Evolutionary conservation across 2,113 vertebrate genomes (phyloP), one percentile per base, ranked within the genome.

Genomic region (Tragelaphus imberbis): DNA sequence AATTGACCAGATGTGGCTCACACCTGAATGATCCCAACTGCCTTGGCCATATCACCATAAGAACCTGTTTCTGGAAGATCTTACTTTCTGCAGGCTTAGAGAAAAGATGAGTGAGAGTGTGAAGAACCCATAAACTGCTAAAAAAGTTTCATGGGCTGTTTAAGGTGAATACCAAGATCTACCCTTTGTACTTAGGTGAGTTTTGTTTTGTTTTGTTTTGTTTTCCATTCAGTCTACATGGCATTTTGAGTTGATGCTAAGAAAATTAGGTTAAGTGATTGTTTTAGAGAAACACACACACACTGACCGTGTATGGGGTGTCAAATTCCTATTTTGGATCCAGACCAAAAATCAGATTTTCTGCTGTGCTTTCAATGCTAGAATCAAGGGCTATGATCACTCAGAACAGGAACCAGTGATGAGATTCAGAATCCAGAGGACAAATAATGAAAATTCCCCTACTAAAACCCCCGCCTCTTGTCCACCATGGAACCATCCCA

Each of bases 201-300:
- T 68, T 75, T 56, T 81, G n/a, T n/a, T n/a, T n/a, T n/a, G n/a
- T n/a, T n/a, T n/a, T n/a, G n/a, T n/a, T 71, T 84, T 91, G 5
- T 44, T 44, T 53, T 51, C 3, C 88, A 15, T 28, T 92, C 28
- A 19, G 71, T 94, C 91, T 53, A 25, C 33, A 4, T 47, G 71
- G 93, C 95, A 25, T 93, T 94, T 84, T 3, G 13, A 89, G 84
- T 75, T 49, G 82, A 91, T 40, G 63, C 82, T 93, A 58, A 84
- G 61, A 80, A 97, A 96, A 96, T 88, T 84, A 94, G 95, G 95
- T 90, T 84, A 90, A 96, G 90, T 13, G 33, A 95, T 86, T 92
- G 91, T 89, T 96, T 68, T 30, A 96, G 61, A 79, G 58, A 84
- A 84, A 88, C 25, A 55, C 36, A 79, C 63, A 30, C 55, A 25